Evolutionary conservation across 2,113 vertebrate species (phyloP).

Genomic region (Pachycephala philippinensis): DNA sequence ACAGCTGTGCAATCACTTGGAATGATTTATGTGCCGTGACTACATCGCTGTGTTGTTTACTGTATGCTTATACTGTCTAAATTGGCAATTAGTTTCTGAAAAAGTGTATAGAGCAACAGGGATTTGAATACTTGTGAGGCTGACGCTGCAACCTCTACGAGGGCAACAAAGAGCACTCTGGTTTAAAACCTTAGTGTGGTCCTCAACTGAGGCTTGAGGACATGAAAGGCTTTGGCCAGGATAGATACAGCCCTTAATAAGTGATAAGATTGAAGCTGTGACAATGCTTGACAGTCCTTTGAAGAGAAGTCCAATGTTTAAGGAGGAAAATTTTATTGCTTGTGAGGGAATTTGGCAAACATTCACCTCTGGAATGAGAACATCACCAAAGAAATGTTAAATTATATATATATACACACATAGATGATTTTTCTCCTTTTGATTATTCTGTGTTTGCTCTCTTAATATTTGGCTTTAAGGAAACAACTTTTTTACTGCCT

Average conservation of each 20-base stretch:
- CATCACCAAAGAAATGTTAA: neutral
- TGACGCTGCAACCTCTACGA: neutral
- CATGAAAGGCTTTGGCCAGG: neutral
- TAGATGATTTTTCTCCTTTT: neutral
- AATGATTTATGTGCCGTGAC: neutral
- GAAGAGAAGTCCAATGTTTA: neutral
- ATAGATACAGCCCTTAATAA: neutral
- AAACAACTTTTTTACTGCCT: rapidly evolving
- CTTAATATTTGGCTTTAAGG: neutral
- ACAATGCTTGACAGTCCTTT: neutral
- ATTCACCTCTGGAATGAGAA: neutral
- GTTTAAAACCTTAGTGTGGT: neutral
- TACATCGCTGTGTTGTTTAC: neutral
- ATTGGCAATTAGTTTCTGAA: neutral
- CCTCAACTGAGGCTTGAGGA: neutral
- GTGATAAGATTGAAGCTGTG: neutral
- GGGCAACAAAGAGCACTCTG: neutral
- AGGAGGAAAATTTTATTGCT: neutral
- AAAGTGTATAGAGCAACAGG: neutral
- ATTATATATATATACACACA: neutral
- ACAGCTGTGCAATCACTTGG: neutral
- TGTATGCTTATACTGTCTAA: neutral
- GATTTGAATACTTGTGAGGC: neutral
- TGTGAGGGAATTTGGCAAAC: neutral
- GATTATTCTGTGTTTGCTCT: neutral